phyloP scores from a whole-genome alignment of 2,797 vertebrate species.

The Coilia nasus region DNA sequence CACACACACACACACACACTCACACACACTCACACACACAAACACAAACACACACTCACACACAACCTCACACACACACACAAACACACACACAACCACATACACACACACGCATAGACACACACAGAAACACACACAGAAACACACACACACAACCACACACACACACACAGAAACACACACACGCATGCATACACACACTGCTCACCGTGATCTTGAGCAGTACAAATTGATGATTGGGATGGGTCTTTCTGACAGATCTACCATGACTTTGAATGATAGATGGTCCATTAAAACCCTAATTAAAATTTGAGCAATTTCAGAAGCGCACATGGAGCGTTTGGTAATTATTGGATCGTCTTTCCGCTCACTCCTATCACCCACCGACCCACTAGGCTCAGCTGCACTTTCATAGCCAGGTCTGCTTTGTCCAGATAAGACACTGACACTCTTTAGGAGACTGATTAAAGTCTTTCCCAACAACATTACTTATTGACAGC shows the following conservation, averaged over 20 bases:
- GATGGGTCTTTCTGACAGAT: constrained; percentile 39
- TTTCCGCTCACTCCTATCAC: constrained; percentile 21
- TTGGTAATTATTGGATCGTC: constrained; percentile 40
- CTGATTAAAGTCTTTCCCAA: constrained; percentile 34
- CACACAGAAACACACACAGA: no score
- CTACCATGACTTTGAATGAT: constrained; percentile 41
- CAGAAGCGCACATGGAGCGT: constrained; percentile 35
- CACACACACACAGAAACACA: neutral
- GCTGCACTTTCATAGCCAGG: constrained; percentile 40
- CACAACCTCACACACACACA: no score
- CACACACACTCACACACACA: no score
- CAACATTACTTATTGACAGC: constrained; percentile 35
- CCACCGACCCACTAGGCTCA: constrained; percentile 25
- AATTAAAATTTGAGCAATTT: constrained; percentile 50
- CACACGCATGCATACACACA: constrained; percentile 3
- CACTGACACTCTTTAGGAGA: constrained; percentile 30
- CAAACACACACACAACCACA: no score
- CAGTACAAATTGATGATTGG: constrained; percentile 34
- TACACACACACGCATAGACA: no score
- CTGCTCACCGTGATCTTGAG: neutral
- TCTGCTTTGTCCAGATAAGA: constrained; percentile 46
- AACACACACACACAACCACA: no score
- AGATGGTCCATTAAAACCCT: constrained; percentile 46
- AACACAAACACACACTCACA: no score
- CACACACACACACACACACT: neutral